Percentiles rank a stretch among this genome's conserved stretches.
These are phyloP conservation scores for Staurois parvus DNA, from an alignment of 2,797 vertebrate genomes.

Conservation along the genomic window DNA sequence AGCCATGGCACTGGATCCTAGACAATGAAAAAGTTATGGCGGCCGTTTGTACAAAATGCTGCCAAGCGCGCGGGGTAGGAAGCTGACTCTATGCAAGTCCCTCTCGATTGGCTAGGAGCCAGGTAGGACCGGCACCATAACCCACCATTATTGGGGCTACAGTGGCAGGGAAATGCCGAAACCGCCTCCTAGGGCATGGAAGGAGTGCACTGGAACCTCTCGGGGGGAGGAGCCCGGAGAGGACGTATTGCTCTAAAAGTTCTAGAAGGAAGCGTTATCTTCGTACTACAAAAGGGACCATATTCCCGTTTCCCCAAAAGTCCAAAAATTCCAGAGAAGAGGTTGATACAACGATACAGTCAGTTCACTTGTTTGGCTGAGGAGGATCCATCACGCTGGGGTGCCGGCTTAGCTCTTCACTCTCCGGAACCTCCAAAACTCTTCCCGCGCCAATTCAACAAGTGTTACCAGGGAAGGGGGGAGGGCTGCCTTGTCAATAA, in stretches of 20 bases:
- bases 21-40: too few relatives aligned
- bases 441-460: conserved; percentile 36
- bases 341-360: conserved; percentile 63
- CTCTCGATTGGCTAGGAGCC: too few relatives aligned
- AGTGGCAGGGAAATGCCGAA: too few relatives aligned
- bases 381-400: neutral
- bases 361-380: conserved; percentile 58
- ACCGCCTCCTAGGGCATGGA: too few relatives aligned
- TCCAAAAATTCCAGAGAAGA: conserved; percentile 51
- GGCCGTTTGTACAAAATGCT: too few relatives aligned
- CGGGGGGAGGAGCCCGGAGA: neutral
- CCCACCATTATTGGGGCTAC: too few relatives aligned
- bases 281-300: conserved; percentile 46
- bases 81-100: too few relatives aligned
- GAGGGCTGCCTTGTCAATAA: conserved; percentile 5
- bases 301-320: neutral
- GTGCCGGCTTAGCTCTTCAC: neutral
- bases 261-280: conserved; percentile 47
- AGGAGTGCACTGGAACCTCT: neutral
- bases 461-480: conserved; percentile 28
- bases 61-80: too few relatives aligned
- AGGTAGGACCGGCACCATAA: too few relatives aligned
- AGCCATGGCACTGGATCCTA: too few relatives aligned
- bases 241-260: conserved; percentile 55
- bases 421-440: neutral